Conservation (phyloP, 2,888 invertebrate genomes). For the Phortica okadai region DNA sequence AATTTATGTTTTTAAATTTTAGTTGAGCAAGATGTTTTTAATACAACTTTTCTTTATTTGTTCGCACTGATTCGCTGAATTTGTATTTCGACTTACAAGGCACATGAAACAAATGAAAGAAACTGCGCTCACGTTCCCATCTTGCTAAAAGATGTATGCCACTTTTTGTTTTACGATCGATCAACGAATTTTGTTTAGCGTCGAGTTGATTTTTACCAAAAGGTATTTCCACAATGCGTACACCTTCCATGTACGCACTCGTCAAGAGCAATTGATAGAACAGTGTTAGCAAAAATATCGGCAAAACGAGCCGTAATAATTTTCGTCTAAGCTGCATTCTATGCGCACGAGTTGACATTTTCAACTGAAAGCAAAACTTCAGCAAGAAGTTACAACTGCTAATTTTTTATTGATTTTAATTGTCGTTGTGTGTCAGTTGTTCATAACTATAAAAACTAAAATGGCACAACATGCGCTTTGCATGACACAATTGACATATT, state of each 20-base stretch:
- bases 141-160: conserved; percentile 67
- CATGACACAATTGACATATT: not conserved
- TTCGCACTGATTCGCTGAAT: not conserved
- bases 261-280: conserved; percentile 48
- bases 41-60: no score
- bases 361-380: conserved; percentile 51
- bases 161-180: conserved; percentile 34
- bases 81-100: conserved; percentile 63
- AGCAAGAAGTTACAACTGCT: not conserved
- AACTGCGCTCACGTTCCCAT: conserved; percentile 69
- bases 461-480: not conserved
- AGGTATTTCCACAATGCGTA: conserved; percentile 67
- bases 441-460: not conserved
- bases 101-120: conserved; percentile 73
- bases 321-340: conserved; percentile 46
- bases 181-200: not conserved
- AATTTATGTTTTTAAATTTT: no score
- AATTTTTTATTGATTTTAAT: conserved; percentile 19
- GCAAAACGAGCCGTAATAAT: conserved; percentile 52
- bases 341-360: not conserved
- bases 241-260: conserved; percentile 63
- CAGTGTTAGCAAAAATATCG: conserved; percentile 57
- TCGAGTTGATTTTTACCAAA: conserved; percentile 49
- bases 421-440: not conserved
- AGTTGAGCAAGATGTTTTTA: no score